These are phyloP conservation scores for Psylliodes chrysocephalus DNA, from an alignment of 2,888 invertebrate genomes.

Conservation along the genomic window DNA sequence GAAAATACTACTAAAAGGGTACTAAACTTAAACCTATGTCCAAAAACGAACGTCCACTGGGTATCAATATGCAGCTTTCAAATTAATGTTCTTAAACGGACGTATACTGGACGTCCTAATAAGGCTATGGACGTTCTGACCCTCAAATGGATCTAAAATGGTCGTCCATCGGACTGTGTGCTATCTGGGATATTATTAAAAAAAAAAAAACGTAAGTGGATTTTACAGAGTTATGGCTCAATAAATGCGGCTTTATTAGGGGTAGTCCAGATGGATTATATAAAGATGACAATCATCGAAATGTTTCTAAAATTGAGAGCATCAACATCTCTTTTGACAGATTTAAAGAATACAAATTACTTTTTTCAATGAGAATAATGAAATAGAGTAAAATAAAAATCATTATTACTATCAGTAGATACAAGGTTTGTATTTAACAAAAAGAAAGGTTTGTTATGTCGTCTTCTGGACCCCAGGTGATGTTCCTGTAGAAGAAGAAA, in stretches of 20 bases:
- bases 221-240: conserved; percentile 2
- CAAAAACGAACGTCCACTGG: no score
- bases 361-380: conserved; percentile 5
- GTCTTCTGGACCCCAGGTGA: conserved; percentile 28
- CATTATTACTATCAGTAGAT: conserved; percentile 35
- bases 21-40: no score
- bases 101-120: no score
- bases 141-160: no score
- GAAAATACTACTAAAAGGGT: no score
- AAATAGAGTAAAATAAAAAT: conserved; percentile 1
- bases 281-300: neutral
- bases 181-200: no score
- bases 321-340: neutral
- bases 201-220: neutral
- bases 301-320: conserved; percentile 7
- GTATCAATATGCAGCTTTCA: no score
- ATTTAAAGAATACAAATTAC: neutral
- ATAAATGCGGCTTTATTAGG: neutral
- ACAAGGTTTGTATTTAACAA: conserved; percentile 29
- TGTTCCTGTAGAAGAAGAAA: neutral
- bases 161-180: no score
- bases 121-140: no score
- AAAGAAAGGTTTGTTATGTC: conserved; percentile 23
- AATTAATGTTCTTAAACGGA: no score
- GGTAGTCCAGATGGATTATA: conserved; percentile 17